phyloP scores from a whole-genome alignment of 2,113 vertebrate species.

The Barnardius zonarius region DNA sequence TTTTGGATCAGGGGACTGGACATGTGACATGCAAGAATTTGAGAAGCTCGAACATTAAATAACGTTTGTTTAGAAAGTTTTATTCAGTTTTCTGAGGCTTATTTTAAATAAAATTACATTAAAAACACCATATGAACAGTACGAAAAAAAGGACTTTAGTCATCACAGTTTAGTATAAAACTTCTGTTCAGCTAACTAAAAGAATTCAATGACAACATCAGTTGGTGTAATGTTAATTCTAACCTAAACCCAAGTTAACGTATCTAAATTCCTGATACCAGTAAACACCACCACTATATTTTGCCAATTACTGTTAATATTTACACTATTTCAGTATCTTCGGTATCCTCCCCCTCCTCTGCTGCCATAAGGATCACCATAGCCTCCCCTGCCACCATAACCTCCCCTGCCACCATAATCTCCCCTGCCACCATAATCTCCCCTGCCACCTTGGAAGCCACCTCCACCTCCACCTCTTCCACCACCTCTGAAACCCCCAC shows the following conservation, averaged over 20 bases:
- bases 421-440: slow-evolving; percentile 45
- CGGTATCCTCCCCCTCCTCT: slow-evolving; percentile 72
- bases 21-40: background rate
- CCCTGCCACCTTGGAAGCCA: slow-evolving; percentile 62
- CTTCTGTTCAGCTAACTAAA: slow-evolving; percentile 28
- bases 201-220: slow-evolving; percentile 11
- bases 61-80: slow-evolving; percentile 60
- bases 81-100: slow-evolving; percentile 39
- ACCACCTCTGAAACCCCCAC: slow-evolving; percentile 52
- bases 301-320: background rate
- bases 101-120: slow-evolving; percentile 68
- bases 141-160: slow-evolving; percentile 35
- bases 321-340: slow-evolving; percentile 61
- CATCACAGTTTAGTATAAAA: slow-evolving; percentile 49
- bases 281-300: slow-evolving; percentile 50
- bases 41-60: slow-evolving; percentile 29
- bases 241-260: slow-evolving; percentile 32
- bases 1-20: background rate
- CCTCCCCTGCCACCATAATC: slow-evolving; percentile 55
- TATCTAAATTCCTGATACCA: slow-evolving; percentile 6
- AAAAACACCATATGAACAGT: slow-evolving; percentile 45
- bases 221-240: slow-evolving; percentile 50
- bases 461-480: slow-evolving; percentile 72
- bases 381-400: slow-evolving; percentile 48
- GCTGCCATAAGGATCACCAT: slow-evolving; percentile 43